phyloP scores from a whole-genome alignment of 2,113 vertebrate genomes.

The Genyomyrus donnyi region DNA sequence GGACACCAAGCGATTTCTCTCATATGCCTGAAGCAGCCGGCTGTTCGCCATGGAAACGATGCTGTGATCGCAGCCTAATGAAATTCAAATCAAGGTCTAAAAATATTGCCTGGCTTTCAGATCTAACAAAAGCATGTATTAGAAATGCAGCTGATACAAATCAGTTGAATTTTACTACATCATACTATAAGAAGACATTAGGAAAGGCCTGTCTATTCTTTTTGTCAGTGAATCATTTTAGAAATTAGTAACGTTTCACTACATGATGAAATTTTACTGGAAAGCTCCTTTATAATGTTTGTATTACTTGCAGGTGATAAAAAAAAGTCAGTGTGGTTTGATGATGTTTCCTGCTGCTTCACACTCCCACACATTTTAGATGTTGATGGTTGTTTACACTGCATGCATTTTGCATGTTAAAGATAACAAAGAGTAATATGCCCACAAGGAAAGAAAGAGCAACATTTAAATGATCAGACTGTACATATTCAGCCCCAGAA shows the following conservation, averaged over 20 bases:
- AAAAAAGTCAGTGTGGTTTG: background rate
- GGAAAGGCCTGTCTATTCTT: background rate
- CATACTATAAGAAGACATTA: background rate
- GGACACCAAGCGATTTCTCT: slow-evolving; percentile 1
- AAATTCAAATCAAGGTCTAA: slow-evolving; percentile 41
- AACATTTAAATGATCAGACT: background rate
- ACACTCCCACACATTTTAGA: background rate
- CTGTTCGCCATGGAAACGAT: slow-evolving; percentile 1
- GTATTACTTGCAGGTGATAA: background rate
- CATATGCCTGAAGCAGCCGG: background rate
- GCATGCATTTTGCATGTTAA: background rate
- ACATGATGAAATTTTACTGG: background rate
- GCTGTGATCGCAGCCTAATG: slow-evolving; percentile 22
- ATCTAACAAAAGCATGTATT: slow-evolving; percentile 31
- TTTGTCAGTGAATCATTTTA: slow-evolving; percentile 39
- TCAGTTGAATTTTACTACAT: slow-evolving; percentile 4
- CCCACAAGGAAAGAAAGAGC: background rate
- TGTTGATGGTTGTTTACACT: background rate
- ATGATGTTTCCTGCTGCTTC: background rate
- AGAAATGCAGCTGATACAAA: background rate
- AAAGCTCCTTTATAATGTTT: background rate
- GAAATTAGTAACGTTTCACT: slow-evolving; percentile 34
- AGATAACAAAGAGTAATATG: background rate
- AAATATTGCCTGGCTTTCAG: slow-evolving; percentile 31
- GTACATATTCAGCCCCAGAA: background rate